Base-by-base conservation (phyloP, 2,888 invertebrate genomes). In the Drosophila anceps region DNA sequence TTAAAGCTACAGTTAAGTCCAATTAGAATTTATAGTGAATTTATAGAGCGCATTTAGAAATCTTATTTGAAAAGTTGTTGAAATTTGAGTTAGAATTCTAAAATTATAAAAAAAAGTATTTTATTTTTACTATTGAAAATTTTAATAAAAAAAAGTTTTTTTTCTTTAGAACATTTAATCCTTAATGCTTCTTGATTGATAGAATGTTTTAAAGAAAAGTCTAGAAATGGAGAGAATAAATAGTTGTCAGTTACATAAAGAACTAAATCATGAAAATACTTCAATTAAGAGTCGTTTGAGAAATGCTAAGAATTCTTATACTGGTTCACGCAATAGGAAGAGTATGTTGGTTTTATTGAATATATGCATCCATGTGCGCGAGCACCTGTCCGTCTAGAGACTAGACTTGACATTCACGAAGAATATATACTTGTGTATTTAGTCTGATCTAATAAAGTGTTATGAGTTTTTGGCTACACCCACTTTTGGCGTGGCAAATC, bases 401-500 rank as follows among this genome's bases (percentile, higher is more conserved):
- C 18, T 18, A 12, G 4, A 43, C 4, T 8, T 13, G 8, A 41
- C 18, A 20, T 8, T 24, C 10, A 41, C 44, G 2, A 7, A 8
- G 24, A 15, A 27, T 27, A 15, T 1, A 27, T n/a, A n/a, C 24
- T 44, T 44, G 8, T 44, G 44, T 44, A 27, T 15, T 24, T 24
- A n/a, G 10, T 29, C 18, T 31, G 18, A 15, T 50, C 31, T 31
- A 12, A 12, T 50, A 18, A 50, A 50, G 31, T 50, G 18, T 18
- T 9, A 18, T 2, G 41, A n/a, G 10, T 18, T n/a, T 10, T 12
- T 18, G 12, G 12, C 31, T 12, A 31, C 48, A n/a, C 31, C 48
- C 48, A 48, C 18, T 48, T n/a, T n/a, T 24, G 18, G 18, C 48
- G 29, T 48, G 29, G 10, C 48, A 31, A 31, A 50, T 50, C 29